Conservation (phyloP, 2,888 invertebrate species). For the Pollenia amentaria region DNA sequence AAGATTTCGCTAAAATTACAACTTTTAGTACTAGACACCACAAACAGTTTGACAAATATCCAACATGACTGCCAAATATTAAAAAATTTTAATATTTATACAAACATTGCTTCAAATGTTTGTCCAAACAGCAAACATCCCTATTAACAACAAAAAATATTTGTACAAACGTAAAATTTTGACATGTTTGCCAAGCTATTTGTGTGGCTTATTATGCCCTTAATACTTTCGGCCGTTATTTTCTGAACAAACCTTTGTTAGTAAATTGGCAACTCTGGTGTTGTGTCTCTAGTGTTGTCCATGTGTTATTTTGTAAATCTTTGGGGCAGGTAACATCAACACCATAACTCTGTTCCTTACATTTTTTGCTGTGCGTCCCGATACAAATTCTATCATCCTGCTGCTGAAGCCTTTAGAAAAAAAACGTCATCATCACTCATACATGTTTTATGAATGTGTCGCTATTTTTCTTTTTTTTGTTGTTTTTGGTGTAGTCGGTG, state of each 20-base stretch:
- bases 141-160: too few species aligned
- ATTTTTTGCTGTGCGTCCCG: conserved; percentile 7
- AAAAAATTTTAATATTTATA: too few species aligned
- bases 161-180: too few species aligned
- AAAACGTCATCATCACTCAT: conserved; percentile 68
- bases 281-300: not conserved
- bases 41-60: too few species aligned
- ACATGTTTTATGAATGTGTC: conserved; percentile 61
- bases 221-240: not conserved
- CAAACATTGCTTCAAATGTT: too few species aligned
- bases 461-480: conserved; percentile 36
- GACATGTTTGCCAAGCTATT: too few species aligned
- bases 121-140: too few species aligned
- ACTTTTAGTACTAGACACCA: too few species aligned
- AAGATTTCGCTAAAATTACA: too few species aligned
- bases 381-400: conserved; percentile 49
- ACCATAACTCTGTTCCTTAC: conserved; percentile 40
- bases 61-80: too few species aligned
- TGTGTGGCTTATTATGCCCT: too few species aligned
- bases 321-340: conserved; percentile 61
- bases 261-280: conserved; percentile 34
- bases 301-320: conserved; percentile 31
- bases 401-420: conserved; percentile 47
- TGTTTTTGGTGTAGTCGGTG: conserved; percentile 27
- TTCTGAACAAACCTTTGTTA: not conserved